Base-by-base conservation (phyloP, 2,888 invertebrate genomes). In the Meghimatium bilineatum region DNA sequence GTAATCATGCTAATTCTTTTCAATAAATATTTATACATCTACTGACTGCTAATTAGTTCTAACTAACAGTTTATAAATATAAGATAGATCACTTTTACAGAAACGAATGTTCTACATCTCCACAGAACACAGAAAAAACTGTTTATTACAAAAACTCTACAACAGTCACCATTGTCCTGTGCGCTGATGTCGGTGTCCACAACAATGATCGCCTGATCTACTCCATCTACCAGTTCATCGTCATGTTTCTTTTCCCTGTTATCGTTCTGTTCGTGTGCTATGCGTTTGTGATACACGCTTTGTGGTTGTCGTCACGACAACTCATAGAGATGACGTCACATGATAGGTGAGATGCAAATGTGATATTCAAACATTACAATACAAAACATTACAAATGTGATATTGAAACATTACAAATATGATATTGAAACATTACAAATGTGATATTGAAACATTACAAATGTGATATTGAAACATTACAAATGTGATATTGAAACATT, bases 211-310 rank as follows among this genome's bases (percentile, higher is more conserved):
- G 90, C 29, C 85, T 90, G 34, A 84, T 88, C 26, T 92, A 92
- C 83, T 92, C 93, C 76, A 88, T 93, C 69, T 94, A 94, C 87
- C 93, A 94, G 85, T 87, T 94, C 74, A 83, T 93, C 63, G 89
- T 93, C 67, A 93, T 94, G 91, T 94, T 94, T 85, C 88, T 92
- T 10, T 85, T 93, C 32, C 94, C 94, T 0, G 91, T 93, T 29
- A 49, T 92, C n/a, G 87, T 94, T 69, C 93, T 94, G 93, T 87
- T 91, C 5, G 91, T 92, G 88, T 94, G 94, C 87, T 94, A 94
- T 87, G 88, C 92, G 10, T 91, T 92, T 29, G 94, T 94, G 87
- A 94, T 94, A 44, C 90, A 92, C 63, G 93, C 93, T n/a, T 90
- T 94, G 23, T 94, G 94, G 94, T 89, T 93, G 69, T 94, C 94